Evolutionary conservation across 2,113 vertebrate genomes (phyloP).

Genomic region (Sapajus apella): DNA sequence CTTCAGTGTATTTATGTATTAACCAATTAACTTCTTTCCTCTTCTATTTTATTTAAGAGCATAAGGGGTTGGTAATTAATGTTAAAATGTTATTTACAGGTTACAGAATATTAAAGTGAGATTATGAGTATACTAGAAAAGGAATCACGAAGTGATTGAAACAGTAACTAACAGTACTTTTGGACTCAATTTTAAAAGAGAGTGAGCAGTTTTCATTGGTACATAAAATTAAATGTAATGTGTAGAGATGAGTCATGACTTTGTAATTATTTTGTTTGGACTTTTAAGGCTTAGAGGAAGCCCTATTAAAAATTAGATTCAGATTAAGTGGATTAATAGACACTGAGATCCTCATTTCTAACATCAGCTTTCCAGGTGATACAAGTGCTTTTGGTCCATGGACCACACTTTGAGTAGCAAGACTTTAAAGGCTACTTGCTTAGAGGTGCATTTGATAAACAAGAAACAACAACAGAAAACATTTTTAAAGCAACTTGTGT

Average conservation of each 20-base stretch:
- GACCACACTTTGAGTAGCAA: not conserved
- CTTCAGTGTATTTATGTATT: not conserved
- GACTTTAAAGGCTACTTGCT: not conserved
- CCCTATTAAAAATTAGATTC: not conserved
- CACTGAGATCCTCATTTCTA: not conserved
- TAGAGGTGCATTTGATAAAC: not conserved
- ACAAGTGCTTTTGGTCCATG: not conserved
- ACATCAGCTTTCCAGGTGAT: not conserved
- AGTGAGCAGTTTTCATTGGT: not conserved
- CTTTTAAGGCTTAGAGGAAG: not conserved
- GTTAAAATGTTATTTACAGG: not conserved
- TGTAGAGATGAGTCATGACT: not conserved
- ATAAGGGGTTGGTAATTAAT: not conserved
- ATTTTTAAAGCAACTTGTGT: not conserved
- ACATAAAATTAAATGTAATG: not conserved
- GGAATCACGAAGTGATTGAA: not conserved
- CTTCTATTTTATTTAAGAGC: not conserved
- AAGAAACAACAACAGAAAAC: not conserved
- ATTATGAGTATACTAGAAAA: not conserved
- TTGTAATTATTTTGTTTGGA: not conserved
- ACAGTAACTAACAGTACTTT: not conserved
- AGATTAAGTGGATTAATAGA: not conserved
- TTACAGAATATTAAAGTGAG: not conserved
- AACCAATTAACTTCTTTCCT: not conserved
- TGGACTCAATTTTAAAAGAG: not conserved